A percentile compares a stretch with the other conserved stretches of the same genome.
phyloP scores from a whole-genome alignment of 2,113 vertebrate genomes.

The Alectura lathami region DNA sequence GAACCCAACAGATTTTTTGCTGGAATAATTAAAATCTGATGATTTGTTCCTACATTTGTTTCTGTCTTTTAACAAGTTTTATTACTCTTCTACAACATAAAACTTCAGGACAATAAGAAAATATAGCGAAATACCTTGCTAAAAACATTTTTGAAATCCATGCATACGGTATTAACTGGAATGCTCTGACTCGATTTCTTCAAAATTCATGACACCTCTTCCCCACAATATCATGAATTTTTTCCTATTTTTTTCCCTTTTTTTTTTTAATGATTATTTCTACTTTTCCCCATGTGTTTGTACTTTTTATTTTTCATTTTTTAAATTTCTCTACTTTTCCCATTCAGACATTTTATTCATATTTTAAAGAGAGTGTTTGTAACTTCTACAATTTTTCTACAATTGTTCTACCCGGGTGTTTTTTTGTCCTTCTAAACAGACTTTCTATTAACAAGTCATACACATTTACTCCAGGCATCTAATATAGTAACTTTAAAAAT shows the following conservation, averaged over 20 bases:
- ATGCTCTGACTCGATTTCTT: background rate
- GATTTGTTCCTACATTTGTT: background rate
- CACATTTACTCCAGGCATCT: background rate
- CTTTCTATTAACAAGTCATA: background rate
- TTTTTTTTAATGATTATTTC: background rate
- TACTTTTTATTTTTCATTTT: background rate
- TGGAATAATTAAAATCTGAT: background rate
- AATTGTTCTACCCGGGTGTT: background rate
- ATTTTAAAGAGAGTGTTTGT: background rate
- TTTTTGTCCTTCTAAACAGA: background rate
- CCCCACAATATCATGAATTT: background rate
- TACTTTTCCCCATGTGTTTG: background rate
- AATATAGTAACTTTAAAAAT: background rate
- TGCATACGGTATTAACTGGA: rapidly evolving
- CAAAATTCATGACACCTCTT: background rate
- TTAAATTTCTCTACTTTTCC: background rate
- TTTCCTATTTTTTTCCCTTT: background rate
- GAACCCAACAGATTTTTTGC: background rate
- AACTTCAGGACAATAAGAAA: background rate
- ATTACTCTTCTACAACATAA: background rate
- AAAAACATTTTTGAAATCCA: background rate
- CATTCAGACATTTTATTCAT: background rate
- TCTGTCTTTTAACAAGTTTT: background rate
- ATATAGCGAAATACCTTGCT: background rate
- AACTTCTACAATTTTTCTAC: background rate